A percentile compares a stretch with the other conserved stretches of the same genome.
Conservation (phyloP, 2,113 vertebrate species). For the Tyto alba region DNA sequence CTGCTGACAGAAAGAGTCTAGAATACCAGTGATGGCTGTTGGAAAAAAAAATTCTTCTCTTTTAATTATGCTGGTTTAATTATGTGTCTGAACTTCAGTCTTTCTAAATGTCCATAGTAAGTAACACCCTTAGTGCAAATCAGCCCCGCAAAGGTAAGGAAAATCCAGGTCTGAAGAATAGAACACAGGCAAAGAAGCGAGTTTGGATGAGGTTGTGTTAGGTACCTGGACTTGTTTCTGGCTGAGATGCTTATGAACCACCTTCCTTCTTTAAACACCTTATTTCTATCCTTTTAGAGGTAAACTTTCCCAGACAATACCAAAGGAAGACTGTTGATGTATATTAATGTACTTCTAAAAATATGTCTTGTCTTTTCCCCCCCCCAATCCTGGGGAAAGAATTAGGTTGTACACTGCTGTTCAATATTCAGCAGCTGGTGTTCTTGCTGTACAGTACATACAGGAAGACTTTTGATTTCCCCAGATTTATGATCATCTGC, state of each 20-base stretch:
- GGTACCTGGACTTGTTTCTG: background rate
- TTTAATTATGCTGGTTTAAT: background rate
- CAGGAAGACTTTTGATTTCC: background rate
- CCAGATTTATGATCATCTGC: background rate
- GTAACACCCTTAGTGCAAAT: background rate
- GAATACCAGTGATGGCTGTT: background rate
- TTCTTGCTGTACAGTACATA: too few relatives aligned
- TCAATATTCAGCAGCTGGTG: background rate
- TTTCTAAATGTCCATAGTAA: background rate
- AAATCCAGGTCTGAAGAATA: background rate
- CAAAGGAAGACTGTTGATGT: background rate
- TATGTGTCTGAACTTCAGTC: background rate
- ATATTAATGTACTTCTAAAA: background rate
- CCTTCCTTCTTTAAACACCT: background rate
- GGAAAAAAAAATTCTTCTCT: background rate
- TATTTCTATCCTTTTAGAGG: background rate
- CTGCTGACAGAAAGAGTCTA: background rate
- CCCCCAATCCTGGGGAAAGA: background rate
- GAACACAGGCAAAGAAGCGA: too few relatives aligned
- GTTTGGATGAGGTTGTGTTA: background rate
- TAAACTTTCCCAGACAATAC: background rate
- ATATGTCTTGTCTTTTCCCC: too few relatives aligned
- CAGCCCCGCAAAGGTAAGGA: background rate
- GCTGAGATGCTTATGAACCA: background rate
- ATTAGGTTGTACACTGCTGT: background rate